These are phyloP conservation scores for Cataglyphis rosenhaueri DNA, from an alignment of 2,888 invertebrate species.

Conservation along the genomic window DNA sequence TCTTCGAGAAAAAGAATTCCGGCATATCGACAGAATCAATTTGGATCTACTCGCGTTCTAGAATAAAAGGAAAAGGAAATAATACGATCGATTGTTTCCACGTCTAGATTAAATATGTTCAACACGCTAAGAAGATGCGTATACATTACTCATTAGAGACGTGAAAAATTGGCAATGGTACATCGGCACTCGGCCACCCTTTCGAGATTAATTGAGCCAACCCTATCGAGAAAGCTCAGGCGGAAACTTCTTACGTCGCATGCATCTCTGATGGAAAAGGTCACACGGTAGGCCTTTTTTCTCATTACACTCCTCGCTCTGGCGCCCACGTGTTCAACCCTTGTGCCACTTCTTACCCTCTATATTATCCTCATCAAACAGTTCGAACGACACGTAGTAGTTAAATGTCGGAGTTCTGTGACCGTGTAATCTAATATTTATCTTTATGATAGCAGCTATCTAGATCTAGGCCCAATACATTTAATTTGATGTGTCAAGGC, in stretches of 20 bases:
- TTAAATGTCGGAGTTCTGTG: not conserved
- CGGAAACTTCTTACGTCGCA: constrained; percentile 66
- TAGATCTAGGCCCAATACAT: not conserved
- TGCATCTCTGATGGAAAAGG: constrained; percentile 78
- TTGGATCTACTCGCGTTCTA: not conserved
- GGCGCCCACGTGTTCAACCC: constrained; percentile 57
- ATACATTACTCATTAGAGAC: not conserved
- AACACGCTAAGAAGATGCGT: not conserved
- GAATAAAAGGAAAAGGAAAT: not conserved
- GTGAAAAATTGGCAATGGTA: not conserved
- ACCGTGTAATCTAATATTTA: constrained; percentile 10
- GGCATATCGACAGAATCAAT: not conserved
- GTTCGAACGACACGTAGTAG: constrained; percentile 63
- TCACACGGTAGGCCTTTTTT: constrained; percentile 77
- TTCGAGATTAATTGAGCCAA: constrained; percentile 25
- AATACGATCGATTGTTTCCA: not conserved
- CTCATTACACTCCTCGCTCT: constrained; percentile 56
- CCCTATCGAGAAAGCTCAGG: constrained; percentile 25
- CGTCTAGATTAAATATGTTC: not conserved
- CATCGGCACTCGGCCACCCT: not conserved
- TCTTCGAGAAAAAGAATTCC: not conserved
- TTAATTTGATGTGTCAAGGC: not conserved
- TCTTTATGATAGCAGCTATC: not conserved
- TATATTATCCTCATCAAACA: constrained; percentile 67
- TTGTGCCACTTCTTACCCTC: constrained; percentile 57